Base-by-base conservation (phyloP, 1,140 invertebrate genomes). In the Colletes gigas region DNA sequence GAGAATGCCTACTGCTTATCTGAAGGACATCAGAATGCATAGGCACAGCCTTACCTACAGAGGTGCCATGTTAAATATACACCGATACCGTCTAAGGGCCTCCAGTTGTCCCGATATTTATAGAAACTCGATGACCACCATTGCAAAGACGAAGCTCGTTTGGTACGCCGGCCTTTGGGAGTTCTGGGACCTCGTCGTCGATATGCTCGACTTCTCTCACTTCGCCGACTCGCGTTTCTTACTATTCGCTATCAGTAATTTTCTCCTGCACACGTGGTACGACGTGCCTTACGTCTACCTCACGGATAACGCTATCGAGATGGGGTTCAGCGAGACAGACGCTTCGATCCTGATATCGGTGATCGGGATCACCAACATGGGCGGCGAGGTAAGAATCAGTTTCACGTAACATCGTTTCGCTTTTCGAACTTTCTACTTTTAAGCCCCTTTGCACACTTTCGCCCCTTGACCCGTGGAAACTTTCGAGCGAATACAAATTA, bases 31-130 rank as follows among this genome's bases (percentile, higher is more conserved):
- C 77, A 92, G 95, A 62, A 94, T 96, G 80, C 96, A 97, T 85
- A 93, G 96, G 74, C 95, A 97, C 83, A 97, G 96, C 59, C 92
- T 98, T 30, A 97, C 97, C 44, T 97, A 98, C 90, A 94, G 97
- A 77, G 97, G 97, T 8, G 97, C 97, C 1, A 97, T 98, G 96
- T 92, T 98, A 41, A 97, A 97, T 88, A 97, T 98, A 81, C 97
- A 96, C 83, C 93, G 96, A 60, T 97, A 97, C 91, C 93, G 96
- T 19, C 93, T 98, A 12, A 94, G 97, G 74, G 97, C 97, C 0
- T 97, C 97, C 3, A 98, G 97, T 19, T 98, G 97, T 87, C 97
- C 97, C 2, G 97, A 98, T 92, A 98, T 98, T 88, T 98, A 97
- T 88, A 94, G 96, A 71, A 98, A 98, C 92, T 97, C 97, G 1